These are phyloP conservation scores for Latrodectus geometricus DNA, from an alignment of 1,140 invertebrate genomes.

Conservation along the genomic window DNA sequence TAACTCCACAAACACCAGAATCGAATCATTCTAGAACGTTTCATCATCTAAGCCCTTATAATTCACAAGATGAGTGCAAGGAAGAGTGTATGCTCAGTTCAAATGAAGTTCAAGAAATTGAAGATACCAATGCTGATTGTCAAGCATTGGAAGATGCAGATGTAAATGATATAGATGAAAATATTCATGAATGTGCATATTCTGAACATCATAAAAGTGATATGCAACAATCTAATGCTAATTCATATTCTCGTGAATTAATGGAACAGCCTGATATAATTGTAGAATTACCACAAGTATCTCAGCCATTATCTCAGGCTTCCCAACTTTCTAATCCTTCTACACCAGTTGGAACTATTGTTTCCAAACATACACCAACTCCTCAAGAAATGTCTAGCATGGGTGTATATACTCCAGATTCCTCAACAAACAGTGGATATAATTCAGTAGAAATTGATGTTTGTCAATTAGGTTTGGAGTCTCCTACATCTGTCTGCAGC, in stretches of 20 bases:
- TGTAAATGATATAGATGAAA: conserved; percentile 37
- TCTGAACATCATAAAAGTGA: conserved; percentile 29
- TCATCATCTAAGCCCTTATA: conserved; percentile 48
- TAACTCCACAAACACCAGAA: conserved; percentile 53
- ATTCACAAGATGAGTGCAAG: conserved; percentile 36
- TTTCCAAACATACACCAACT: conserved; percentile 57
- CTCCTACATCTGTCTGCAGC: conserved; percentile 86
- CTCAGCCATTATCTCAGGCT: conserved; percentile 45
- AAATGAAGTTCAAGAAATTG: conserved; percentile 44
- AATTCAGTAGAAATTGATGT: conserved; percentile 83
- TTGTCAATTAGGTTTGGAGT: conserved; percentile 84
- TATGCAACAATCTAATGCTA: conserved; percentile 23
- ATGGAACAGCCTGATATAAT: conserved; percentile 55
- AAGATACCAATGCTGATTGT: conserved; percentile 44
- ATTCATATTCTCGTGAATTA: conserved; percentile 31
- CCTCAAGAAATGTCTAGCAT: conserved; percentile 76
- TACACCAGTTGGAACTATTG: conserved; percentile 44
- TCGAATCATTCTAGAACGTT: conserved; percentile 47
- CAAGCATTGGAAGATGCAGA: conserved; percentile 22
- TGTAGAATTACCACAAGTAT: conserved; percentile 47
- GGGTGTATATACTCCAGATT: conserved; percentile 86
- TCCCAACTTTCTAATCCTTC: conserved; percentile 42
- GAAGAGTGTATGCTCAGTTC: conserved; percentile 45
- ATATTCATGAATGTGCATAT: conserved; percentile 44
- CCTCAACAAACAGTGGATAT: conserved; percentile 83